phyloP scores from a whole-genome alignment of 2,888 invertebrate genomes.

The Hypsopygia costalis region DNA sequence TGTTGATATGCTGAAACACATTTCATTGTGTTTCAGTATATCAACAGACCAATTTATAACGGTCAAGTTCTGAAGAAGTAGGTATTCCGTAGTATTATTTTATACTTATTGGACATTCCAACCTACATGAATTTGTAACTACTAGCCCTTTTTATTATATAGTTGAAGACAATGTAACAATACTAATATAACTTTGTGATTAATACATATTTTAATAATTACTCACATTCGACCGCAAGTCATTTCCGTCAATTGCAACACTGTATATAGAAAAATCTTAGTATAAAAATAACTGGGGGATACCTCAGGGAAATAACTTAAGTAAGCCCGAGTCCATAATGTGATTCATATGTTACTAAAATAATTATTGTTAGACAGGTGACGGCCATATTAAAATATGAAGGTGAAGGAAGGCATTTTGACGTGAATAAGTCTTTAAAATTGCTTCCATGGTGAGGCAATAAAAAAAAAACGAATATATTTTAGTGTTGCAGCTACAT shows the following conservation, averaged over 20 bases:
- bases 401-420: not conserved
- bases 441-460: too few relatives aligned
- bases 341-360: slow-evolving; percentile 34
- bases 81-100: slow-evolving; percentile 13
- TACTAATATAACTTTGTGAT: too few relatives aligned
- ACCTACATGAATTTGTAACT: too few relatives aligned
- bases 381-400: slow-evolving; percentile 35
- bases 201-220: too few relatives aligned
- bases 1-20: too few relatives aligned
- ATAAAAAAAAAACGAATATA: too few relatives aligned
- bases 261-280: slow-evolving; percentile 14
- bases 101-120: slow-evolving; percentile 2
- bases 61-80: slow-evolving; percentile 29
- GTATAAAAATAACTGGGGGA: slow-evolving; percentile 16
- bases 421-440: too few relatives aligned
- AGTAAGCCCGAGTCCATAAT: slow-evolving; percentile 35
- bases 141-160: too few relatives aligned
- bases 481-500: too few relatives aligned
- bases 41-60: slow-evolving; percentile 34
- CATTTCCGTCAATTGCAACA: not conserved
- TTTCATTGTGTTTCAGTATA: slow-evolving; percentile 42
- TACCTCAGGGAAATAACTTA: slow-evolving; percentile 44
- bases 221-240: too few relatives aligned
- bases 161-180: too few relatives aligned
- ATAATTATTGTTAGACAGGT: slow-evolving; percentile 64